Percentiles rank a stretch among this genome's conserved stretches.
Evolutionary conservation across 2,113 vertebrate genomes (phyloP).

Genomic region (Hypomesus transpacificus): DNA sequence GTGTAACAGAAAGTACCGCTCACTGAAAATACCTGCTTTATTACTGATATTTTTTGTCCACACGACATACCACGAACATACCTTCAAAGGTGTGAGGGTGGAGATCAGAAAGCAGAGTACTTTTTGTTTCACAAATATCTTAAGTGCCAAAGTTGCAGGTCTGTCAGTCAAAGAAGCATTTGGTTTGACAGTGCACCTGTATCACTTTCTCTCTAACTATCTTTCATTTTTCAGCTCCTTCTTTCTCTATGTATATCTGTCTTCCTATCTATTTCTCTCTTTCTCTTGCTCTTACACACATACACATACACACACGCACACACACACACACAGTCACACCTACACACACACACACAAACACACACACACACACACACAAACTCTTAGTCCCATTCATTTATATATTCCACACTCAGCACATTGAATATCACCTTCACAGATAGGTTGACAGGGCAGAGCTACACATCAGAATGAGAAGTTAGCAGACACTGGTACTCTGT

Average conservation of each 20-base stretch:
- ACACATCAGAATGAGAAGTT: conserved; percentile 20
- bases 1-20: background rate
- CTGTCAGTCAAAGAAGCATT: too few relatives aligned
- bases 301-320: conserved; percentile 26
- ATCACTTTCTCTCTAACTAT: too few relatives aligned
- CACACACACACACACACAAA: conserved; percentile 1
- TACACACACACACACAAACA: conserved; percentile 1
- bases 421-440: conserved; percentile 38
- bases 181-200: too few relatives aligned
- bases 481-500: conserved; percentile 22
- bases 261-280: too few relatives aligned
- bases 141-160: too few relatives aligned
- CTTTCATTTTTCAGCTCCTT: too few relatives aligned
- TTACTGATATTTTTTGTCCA: background rate
- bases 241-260: too few relatives aligned
- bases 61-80: too few relatives aligned
- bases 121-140: too few relatives aligned
- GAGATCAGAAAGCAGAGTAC: too few relatives aligned
- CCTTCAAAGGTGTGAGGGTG: too few relatives aligned
- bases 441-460: conserved; percentile 1
- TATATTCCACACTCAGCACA: conserved; percentile 23
- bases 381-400: conserved; percentile 11
- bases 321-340: conserved; percentile 5
- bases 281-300: background rate
- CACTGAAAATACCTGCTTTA: background rate